phyloP scores from a whole-genome alignment of 2,113 vertebrate species.

The Forbesichthys agassizii region DNA sequence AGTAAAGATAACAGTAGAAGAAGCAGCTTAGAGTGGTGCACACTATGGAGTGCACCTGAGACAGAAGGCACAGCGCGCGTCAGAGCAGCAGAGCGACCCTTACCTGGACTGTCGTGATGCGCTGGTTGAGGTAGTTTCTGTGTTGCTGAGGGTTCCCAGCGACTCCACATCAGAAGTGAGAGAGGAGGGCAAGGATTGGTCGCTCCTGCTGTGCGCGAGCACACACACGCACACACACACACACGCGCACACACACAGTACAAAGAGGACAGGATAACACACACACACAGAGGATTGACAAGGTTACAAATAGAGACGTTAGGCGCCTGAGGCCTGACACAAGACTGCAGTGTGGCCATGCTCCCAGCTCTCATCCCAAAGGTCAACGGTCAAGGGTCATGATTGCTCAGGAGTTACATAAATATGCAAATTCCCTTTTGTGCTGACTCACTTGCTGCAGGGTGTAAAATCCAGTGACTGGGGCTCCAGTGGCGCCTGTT shows the following conservation, averaged over 20 bases:
- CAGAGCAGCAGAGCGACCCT: neutral
- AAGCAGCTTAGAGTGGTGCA: too few relatives aligned
- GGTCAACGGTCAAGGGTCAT: neutral
- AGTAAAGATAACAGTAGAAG: too few relatives aligned
- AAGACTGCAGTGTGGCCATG: neutral
- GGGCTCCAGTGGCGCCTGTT: slow-evolving; percentile 75
- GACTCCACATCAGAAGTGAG: slow-evolving; percentile 95
- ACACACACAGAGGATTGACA: neutral
- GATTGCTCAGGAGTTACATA: neutral
- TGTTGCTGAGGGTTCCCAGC: slow-evolving; percentile 88
- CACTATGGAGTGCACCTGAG: too few relatives aligned
- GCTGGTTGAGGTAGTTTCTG: slow-evolving; percentile 99
- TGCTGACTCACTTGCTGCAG: slow-evolving; percentile 82
- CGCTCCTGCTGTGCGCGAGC: slow-evolving; percentile 77
- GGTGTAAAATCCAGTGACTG: slow-evolving; percentile 83
- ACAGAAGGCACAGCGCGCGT: too few relatives aligned
- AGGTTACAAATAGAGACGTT: neutral
- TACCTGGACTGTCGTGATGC: slow-evolving; percentile 95
- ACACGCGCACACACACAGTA: too few relatives aligned
- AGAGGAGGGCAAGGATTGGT: slow-evolving; percentile 85
- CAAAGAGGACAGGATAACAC: neutral
- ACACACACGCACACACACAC: neutral
- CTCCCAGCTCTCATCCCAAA: neutral
- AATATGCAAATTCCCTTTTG: neutral
- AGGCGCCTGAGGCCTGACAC: neutral